phyloP scores from a whole-genome alignment of 2,888 invertebrate species.

The Scaptomyza reducta region DNA sequence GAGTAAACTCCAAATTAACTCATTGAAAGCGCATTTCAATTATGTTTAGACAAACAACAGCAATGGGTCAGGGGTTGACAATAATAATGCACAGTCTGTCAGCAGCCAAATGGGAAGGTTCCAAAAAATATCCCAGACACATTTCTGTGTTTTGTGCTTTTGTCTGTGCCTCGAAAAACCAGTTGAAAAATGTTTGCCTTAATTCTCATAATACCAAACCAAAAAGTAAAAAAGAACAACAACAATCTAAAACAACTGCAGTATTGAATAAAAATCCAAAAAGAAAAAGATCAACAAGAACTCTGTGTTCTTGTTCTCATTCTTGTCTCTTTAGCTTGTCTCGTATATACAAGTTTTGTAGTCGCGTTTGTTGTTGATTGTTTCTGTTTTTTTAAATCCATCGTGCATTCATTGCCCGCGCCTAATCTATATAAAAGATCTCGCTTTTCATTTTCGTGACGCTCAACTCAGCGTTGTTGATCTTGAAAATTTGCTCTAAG shows the following conservation, averaged over 20 bases:
- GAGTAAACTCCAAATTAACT: constrained; percentile 70
- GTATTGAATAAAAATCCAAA: constrained; percentile 7
- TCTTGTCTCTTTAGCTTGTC: constrained; percentile 64
- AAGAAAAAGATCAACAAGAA: constrained; percentile 51
- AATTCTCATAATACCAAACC: constrained; percentile 69
- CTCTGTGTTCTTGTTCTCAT: constrained; percentile 76
- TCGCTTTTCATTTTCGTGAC: constrained; percentile 79
- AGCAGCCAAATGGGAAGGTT: constrained; percentile 16
- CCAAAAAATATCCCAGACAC: constrained; percentile 50
- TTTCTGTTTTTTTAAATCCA: constrained; percentile 52
- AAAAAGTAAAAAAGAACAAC: constrained; percentile 10
- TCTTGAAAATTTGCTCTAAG: constrained; percentile 71
- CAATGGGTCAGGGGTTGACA: constrained; percentile 62
- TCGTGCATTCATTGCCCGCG: constrained; percentile 77
- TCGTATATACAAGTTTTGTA: constrained; percentile 50
- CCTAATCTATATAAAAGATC: constrained; percentile 73
- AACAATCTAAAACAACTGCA: constrained; percentile 33
- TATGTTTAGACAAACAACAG: constrained; percentile 72
- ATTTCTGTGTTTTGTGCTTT: constrained; percentile 62
- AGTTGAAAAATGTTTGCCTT: constrained; percentile 73
- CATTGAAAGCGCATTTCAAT: constrained; percentile 77
- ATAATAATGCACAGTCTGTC: constrained; percentile 60
- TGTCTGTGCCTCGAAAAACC: constrained; percentile 54
- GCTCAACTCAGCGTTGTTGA: constrained; percentile 74
- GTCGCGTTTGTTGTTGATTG: constrained; percentile 41